phyloP scores from a whole-genome alignment of 2,888 invertebrate species.

The Hemicrepidius hirtus region DNA sequence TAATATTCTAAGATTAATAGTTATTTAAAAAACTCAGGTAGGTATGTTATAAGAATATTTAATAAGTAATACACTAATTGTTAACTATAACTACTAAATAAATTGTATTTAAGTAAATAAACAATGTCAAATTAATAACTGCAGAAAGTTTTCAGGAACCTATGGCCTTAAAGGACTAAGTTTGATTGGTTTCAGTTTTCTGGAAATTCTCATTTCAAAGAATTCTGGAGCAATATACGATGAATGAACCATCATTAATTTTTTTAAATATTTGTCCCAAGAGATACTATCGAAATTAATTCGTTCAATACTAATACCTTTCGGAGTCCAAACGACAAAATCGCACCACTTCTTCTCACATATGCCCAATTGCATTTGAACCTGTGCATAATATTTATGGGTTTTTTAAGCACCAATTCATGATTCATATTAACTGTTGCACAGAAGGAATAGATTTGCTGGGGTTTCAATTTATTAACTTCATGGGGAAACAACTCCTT shows the following conservation, averaged over 20 bases:
- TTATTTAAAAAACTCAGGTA: too few species aligned
- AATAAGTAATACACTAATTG: too few species aligned
- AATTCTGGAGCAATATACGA: background rate
- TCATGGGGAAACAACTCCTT: background rate
- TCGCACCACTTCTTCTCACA: constrained; percentile 55
- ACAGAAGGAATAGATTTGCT: background rate
- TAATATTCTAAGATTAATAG: too few species aligned
- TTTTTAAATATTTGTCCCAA: background rate
- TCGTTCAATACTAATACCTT: background rate
- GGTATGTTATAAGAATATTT: too few species aligned
- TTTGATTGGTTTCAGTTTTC: background rate
- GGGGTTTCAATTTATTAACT: background rate
- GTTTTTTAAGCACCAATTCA: constrained; percentile 46
- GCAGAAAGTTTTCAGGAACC: background rate
- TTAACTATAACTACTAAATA: too few species aligned
- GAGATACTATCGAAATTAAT: background rate
- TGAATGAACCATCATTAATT: background rate
- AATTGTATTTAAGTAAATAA: background rate
- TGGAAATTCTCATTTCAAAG: background rate
- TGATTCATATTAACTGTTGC: background rate
- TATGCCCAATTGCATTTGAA: constrained; percentile 55
- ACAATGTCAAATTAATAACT: background rate
- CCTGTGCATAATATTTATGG: constrained; percentile 56
- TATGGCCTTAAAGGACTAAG: background rate
- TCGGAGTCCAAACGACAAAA: constrained; percentile 43